Percentiles rank a stretch among this genome's conserved stretches.
Conservation (phyloP, 2,797 vertebrate species). For the Setipinna tenuifilis region DNA sequence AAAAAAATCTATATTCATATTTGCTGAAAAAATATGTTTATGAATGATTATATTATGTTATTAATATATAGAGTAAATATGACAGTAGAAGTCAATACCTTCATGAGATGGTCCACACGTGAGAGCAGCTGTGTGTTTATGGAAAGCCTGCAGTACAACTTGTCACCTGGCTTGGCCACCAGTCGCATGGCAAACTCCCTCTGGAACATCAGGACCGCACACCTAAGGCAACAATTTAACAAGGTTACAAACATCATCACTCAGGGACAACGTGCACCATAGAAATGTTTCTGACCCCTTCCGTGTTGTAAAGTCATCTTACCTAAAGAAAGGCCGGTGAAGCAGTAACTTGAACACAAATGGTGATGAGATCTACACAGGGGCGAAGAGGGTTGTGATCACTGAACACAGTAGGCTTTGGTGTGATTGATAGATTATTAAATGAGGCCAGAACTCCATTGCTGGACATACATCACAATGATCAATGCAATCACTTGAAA, state of each 20-base stretch:
- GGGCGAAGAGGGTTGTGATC: not conserved
- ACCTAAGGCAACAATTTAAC: constrained; percentile 72
- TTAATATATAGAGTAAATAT: not conserved
- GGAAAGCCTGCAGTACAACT: constrained; percentile 93
- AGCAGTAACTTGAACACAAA: constrained; percentile 97
- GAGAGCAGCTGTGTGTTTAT: constrained; percentile 96
- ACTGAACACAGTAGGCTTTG: not conserved
- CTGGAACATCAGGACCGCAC: constrained; percentile 98
- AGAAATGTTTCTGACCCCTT: not conserved
- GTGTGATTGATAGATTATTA: not conserved
- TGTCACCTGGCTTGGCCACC: constrained; percentile 92
- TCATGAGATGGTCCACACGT: constrained; percentile 97
- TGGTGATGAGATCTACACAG: constrained; percentile 93
- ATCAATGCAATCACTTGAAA: not conserved
- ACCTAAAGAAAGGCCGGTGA: constrained; percentile 97
- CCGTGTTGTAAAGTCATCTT: constrained; percentile 46
- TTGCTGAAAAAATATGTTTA: not conserved
- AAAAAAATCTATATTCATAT: constrained; percentile 1
- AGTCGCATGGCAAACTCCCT: constrained; percentile 96
- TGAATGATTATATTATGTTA: not conserved
- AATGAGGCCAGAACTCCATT: not conserved
- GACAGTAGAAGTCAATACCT: constrained; percentile 70
- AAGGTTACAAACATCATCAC: not conserved
- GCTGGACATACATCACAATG: no score
- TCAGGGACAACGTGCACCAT: not conserved